Evolutionary conservation across 2,888 invertebrate species (phyloP), one percentile per base, ranked within the genome.

Genomic region (Agrochola litura): DNA sequence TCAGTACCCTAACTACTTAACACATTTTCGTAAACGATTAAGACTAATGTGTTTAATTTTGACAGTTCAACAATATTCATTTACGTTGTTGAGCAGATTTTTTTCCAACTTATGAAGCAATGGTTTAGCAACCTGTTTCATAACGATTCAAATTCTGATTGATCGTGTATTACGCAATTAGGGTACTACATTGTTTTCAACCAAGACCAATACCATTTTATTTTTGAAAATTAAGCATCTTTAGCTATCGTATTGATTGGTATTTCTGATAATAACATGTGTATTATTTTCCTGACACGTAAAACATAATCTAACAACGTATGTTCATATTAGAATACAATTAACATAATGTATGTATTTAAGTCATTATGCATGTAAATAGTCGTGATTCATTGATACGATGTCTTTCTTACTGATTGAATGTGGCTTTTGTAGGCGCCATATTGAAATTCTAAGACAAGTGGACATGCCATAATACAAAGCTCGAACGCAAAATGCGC

Each of bases 371-470:
- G 41, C 41, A 67, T 30, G 74, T 69, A 84, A 78, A 80, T 78
- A 82, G 83, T 85, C 78, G 85, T 87, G 87, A 87, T 86, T 86
- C 82, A 76, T 82, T 84, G 61, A 79, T 75, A 77, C 64, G 68
- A 68, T 69, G 63, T 68, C 66, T 79, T 76, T 82, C 72, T 77
- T 76, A 30, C 19, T 41, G 60, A 68, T 73, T 71, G 58, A 82
- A 77, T 73, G n/a, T 75, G 52, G 52, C 49, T 68, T 71, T 56
- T 71, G 76, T 74, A 10, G 46, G 54, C 30, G 41, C 5, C 22
- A 37, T 66, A 67, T 80, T 64, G 41, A 56, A 79, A 77, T 72
- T 16, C 37, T n/a, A 37, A 60, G 1, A 67, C 52, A 52, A 67
- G n/a, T 43, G 58, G 49, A 61, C 41, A 79, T 74, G 49, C 49